Percentiles rank a stretch among this genome's conserved stretches.
phyloP scores from a whole-genome alignment of 1,140 invertebrate genomes.

The Cydia splendana region DNA sequence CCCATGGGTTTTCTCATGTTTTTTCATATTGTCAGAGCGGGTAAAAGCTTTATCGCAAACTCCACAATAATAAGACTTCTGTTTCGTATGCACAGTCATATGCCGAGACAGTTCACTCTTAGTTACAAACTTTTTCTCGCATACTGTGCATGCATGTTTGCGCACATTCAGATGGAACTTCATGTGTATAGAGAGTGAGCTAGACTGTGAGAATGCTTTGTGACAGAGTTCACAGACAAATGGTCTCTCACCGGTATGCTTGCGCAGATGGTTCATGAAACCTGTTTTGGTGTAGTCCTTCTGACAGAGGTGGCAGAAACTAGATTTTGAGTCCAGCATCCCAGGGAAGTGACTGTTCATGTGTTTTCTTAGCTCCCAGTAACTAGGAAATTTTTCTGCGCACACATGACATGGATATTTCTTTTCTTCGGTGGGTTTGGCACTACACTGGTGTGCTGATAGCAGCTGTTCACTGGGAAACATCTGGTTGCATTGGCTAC shows the following conservation, averaged over 20 bases:
- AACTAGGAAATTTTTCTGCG: constrained; percentile 76
- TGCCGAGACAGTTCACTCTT: constrained; percentile 82
- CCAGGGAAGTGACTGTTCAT: constrained; percentile 78
- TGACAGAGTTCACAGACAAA: constrained; percentile 83
- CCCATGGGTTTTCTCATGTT: constrained; percentile 80
- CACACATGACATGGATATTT: constrained; percentile 79
- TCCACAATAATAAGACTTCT: constrained; percentile 81
- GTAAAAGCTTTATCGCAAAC: constrained; percentile 81
- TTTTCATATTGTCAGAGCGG: constrained; percentile 79
- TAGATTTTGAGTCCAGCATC: constrained; percentile 78
- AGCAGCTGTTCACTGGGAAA: constrained; percentile 72
- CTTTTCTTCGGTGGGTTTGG: constrained; percentile 70
- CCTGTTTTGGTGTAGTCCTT: constrained; percentile 80
- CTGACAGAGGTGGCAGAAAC: constrained; percentile 78
- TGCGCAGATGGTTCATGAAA: constrained; percentile 87
- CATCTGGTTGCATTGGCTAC: constrained; percentile 75
- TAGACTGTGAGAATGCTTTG: constrained; percentile 82
- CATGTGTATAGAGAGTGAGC: constrained; percentile 83
- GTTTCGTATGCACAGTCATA: constrained; percentile 82
- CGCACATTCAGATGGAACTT: constrained; percentile 83
- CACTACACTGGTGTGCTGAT: constrained; percentile 68
- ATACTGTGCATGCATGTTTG: constrained; percentile 78
- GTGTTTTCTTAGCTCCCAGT: constrained; percentile 78
- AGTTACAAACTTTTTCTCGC: constrained; percentile 83
- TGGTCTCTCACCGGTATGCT: constrained; percentile 92